Evolutionary conservation across 1,140 invertebrate species (phyloP).

Genomic region (Drosophila hydei): DNA sequence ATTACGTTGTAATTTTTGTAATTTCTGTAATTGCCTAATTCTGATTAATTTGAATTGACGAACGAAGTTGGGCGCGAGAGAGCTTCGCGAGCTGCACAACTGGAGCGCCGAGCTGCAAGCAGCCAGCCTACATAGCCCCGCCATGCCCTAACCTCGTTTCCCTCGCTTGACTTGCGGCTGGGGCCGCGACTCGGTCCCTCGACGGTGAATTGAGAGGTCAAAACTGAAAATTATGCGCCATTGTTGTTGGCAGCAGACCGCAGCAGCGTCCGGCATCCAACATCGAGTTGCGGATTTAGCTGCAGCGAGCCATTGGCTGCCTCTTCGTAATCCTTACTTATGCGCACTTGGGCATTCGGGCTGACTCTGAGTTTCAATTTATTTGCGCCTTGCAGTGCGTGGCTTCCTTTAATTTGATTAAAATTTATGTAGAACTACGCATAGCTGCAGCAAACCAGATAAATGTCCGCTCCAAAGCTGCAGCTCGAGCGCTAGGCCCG

Average conservation of each 20-base stretch:
- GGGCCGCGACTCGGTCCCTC: slow-evolving; percentile 37
- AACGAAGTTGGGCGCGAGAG: slow-evolving; percentile 8
- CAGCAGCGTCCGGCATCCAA: slow-evolving; percentile 10
- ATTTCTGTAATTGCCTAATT: slow-evolving; percentile 84
- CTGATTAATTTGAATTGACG: slow-evolving; percentile 83
- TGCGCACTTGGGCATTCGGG: slow-evolving; percentile 52
- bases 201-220: slow-evolving; percentile 76
- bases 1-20: slow-evolving; percentile 84
- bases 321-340: slow-evolving; percentile 75
- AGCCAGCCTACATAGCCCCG: background rate
- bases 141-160: background rate
- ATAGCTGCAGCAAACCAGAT: slow-evolving; percentile 37
- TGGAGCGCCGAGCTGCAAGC: slow-evolving; percentile 31
- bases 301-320: slow-evolving; percentile 13
- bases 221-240: slow-evolving; percentile 78
- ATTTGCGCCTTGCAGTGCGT: slow-evolving; percentile 59
- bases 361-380: slow-evolving; percentile 58
- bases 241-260: slow-evolving; percentile 50
- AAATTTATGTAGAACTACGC: slow-evolving; percentile 73
- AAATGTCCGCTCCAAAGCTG: slow-evolving; percentile 34
- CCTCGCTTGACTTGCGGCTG: slow-evolving; percentile 33
- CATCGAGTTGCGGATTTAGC: slow-evolving; percentile 23
- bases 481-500: slow-evolving; percentile 1
- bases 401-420: slow-evolving; percentile 77
- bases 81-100: slow-evolving; percentile 6